Evolutionary conservation across 2,797 vertebrate species (phyloP).

Genomic region (Squalus acanthias): DNA sequence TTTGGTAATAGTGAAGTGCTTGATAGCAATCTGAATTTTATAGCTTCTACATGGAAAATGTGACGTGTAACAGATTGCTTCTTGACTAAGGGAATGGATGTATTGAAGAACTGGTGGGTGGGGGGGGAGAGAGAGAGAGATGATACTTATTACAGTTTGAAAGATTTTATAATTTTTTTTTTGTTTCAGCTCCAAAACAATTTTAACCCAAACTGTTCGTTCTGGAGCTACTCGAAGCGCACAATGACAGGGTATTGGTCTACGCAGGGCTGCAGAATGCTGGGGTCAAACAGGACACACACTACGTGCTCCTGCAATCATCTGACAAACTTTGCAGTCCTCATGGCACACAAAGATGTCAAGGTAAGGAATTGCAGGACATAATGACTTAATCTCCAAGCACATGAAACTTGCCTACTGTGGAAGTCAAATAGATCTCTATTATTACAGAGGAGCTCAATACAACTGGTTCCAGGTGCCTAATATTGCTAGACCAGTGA

Average conservation of each 20-base stretch:
- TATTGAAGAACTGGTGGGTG: conserved; percentile 43
- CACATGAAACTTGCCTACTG: not conserved
- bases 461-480: not conserved
- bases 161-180: conserved; percentile 49
- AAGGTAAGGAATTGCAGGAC: conserved; percentile 69
- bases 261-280: conserved; percentile 86
- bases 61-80: conserved; percentile 25
- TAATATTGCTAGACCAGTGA: not conserved
- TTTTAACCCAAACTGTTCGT: conserved; percentile 98
- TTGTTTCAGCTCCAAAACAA: conserved; percentile 80
- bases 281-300: conserved; percentile 86
- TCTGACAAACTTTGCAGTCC: conserved; percentile 91
- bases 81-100: conserved; percentile 43
- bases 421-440: not conserved
- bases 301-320: conserved; percentile 95
- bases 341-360: conserved; percentile 95
- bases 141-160: conserved; percentile 40
- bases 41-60: conserved; percentile 40
- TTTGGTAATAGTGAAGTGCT: conserved; percentile 43
- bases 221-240: conserved; percentile 94
- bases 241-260: conserved; percentile 94
- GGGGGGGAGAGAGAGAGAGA: not conserved
- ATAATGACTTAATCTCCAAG: not conserved
- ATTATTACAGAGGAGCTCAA: too few relatives aligned
- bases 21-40: conserved; percentile 44